Conservation (phyloP, 2,888 invertebrate species). For the Polia nebulosa region DNA sequence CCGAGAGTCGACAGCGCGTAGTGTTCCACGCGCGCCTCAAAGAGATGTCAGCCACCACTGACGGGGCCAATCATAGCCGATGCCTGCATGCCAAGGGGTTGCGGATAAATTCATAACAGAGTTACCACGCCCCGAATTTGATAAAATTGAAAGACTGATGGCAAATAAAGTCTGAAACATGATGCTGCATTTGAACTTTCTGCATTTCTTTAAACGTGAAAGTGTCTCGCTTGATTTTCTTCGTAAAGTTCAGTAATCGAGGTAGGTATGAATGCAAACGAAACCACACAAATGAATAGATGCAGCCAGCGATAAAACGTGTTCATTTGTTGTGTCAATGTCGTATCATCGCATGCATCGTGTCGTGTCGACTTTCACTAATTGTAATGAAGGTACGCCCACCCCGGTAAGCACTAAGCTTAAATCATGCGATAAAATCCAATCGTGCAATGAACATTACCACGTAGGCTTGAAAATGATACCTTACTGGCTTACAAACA, state of each 20-base stretch:
- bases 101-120: too few species aligned
- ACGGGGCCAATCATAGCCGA: too few species aligned
- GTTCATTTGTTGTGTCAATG: slow-evolving; percentile 57
- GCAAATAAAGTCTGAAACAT: not conserved
- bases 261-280: slow-evolving; percentile 10
- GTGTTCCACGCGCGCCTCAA: too few species aligned
- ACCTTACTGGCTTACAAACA: slow-evolving; percentile 35
- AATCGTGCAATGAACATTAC: slow-evolving; percentile 64
- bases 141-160: not conserved
- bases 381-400: slow-evolving; percentile 59
- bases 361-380: slow-evolving; percentile 64
- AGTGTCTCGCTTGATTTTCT: slow-evolving; percentile 22
- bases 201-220: slow-evolving; percentile 29
- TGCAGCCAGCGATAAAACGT: slow-evolving; percentile 40
- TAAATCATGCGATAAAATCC: slow-evolving; percentile 62
- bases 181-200: not conserved
- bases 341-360: slow-evolving; percentile 53
- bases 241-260: slow-evolving; percentile 23
- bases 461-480: slow-evolving; percentile 50
- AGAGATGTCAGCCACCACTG: too few species aligned
- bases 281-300: slow-evolving; percentile 33
- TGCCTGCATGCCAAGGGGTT: too few species aligned
- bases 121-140: too few species aligned
- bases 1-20: too few species aligned
- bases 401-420: slow-evolving; percentile 38